Base-by-base conservation (phyloP, 2,113 vertebrate species). In the Tautogolabrus adspersus region DNA sequence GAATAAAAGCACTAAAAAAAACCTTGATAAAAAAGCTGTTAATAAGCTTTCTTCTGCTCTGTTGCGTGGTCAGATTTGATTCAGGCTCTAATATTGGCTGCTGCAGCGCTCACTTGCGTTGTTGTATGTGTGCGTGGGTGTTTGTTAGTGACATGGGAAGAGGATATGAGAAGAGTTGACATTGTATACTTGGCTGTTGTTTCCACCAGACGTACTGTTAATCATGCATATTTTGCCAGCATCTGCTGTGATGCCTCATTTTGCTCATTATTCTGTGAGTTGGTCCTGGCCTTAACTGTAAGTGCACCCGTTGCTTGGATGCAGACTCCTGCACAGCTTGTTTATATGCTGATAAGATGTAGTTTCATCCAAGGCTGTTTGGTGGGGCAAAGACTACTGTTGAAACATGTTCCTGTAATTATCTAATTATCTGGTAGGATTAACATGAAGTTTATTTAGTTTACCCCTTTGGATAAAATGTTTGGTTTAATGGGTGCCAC, bases 81-180 rank as follows among this genome's bases (percentile, higher is more conserved):
- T 47, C 51, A 58, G 67, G 6, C 67, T 73, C 6, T 37, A 21
- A 34, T 75, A 44, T 6, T 54, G 65, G 40, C 68, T 56, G 26
- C 46, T 19, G 69, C 13, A 44, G 66, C 12, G 4, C 66, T 68
- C 22, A 26, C 58, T 51, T 40, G 51, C 10, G 18, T 47, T 59
- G 44, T 6, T 64, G 55, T 76, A 8, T 49, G 30, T 65, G 40
- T 82, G 66, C 56, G 76, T 51, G 64, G 26, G 74, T 57, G 49
- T 75, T 66, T 62, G 73, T 66, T 58, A 62, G 82, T 75, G 77
- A 77, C 80, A 73, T n/a, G 9, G 74, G 34, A 65, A 52, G 52
- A 78, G 52, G 62, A 90, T 83, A 42, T 55, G 66, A 86, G 66
- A 75, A 69, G 62, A 77, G 77, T 37, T 83, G 72, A 88, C 72